These are phyloP conservation scores for Helicoverpa armigera DNA, from an alignment of 1,140 invertebrate species.

Conservation along the genomic window DNA sequence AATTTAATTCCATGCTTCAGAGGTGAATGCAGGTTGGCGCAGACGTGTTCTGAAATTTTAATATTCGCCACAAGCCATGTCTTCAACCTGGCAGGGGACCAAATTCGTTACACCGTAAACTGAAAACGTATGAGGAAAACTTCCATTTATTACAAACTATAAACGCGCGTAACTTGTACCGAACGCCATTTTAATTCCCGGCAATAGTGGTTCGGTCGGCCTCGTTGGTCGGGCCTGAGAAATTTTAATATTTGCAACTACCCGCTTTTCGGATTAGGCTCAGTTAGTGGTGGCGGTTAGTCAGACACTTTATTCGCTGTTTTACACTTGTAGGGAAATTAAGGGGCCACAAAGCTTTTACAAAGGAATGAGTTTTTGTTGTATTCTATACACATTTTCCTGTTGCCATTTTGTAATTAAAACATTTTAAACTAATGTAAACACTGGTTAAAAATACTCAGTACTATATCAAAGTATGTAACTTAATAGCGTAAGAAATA, in stretches of 20 bases:
- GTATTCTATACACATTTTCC: not conserved
- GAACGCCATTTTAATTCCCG: constrained; percentile 34
- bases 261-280: constrained; percentile 35
- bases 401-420: too few species aligned
- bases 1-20: not conserved
- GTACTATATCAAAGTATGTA: too few species aligned
- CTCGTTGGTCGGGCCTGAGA: not conserved
- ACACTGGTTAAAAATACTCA: too few species aligned
- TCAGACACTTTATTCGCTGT: constrained; percentile 21
- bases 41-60: not conserved
- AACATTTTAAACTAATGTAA: too few species aligned
- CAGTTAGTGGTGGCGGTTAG: constrained; percentile 38
- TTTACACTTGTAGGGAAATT: constrained; percentile 11
- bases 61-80: constrained; percentile 4
- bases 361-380: not conserved
- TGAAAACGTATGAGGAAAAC: not conserved
- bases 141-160: not conserved
- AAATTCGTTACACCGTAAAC: constrained; percentile 1
- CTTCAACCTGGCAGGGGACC: constrained; percentile 12
- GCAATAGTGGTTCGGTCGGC: constrained; percentile 40
- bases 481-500: too few species aligned
- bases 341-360: not conserved
- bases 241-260: constrained; percentile 45
- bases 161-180: constrained; percentile 31
- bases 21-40: not conserved